Evolutionary conservation across 2,113 vertebrate genomes (phyloP).

Genomic region (Oncorhynchus nerka): DNA sequence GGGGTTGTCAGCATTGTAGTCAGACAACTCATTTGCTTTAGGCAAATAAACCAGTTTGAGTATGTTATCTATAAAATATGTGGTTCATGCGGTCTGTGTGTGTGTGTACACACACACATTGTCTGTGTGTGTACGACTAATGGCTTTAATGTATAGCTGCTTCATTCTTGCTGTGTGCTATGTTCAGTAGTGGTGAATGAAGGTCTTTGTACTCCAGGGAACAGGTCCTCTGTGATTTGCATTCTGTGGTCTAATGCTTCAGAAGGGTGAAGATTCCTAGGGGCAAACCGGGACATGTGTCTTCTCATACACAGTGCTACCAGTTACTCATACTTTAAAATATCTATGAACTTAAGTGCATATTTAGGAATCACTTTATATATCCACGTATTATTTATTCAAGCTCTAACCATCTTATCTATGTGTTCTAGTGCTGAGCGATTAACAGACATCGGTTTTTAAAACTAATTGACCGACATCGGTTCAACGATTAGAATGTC

Average conservation of each 20-base stretch:
- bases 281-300: not conserved
- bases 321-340: not conserved
- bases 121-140: not conserved
- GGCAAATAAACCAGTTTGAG: not conserved
- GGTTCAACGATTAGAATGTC: no score
- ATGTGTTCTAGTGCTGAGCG: not conserved
- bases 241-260: conserved; percentile 3
- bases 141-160: conserved; percentile 19
- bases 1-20: no score
- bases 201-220: conserved; percentile 12
- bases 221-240: conserved; percentile 20
- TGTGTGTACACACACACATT: no score
- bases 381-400: not conserved
- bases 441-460: no score
- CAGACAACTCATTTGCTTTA: not conserved
- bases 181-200: conserved; percentile 22
- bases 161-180: not conserved
- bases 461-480: no score
- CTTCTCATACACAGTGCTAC: not conserved
- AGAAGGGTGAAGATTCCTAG: not conserved
- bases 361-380: not conserved
- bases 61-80: not conserved
- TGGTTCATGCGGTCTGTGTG: not conserved
- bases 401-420: not conserved
- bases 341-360: not conserved